Evolutionary conservation across 2,113 vertebrate species (phyloP), one percentile per base, ranked within the genome.

Genomic region (Lethenteron reissneri): DNA sequence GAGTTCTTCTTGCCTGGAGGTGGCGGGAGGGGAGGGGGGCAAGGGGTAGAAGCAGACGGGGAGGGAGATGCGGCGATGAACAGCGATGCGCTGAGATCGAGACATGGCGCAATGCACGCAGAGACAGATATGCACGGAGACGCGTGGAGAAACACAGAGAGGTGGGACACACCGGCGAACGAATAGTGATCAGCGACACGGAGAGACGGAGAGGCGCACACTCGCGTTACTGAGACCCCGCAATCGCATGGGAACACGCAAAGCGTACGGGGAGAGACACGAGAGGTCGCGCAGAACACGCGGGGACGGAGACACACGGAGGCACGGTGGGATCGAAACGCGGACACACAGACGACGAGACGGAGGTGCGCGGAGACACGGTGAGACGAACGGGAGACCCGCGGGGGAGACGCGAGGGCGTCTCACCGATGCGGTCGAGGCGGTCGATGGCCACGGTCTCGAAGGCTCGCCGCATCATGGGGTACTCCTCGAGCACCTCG

Each of bases 371-470:
- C 25, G 57, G 12, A n/a, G 17, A 70, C 62, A 69, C 57, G 10
- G 19, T 19, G 56, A n/a, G 19, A 19, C 62, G 41, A 57, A 10
- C 17, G 58, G 11, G 25, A n/a, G 41, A 57, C 12, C 56, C 14
- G 58, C 8, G 11, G 12, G 68, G 21, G 41, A 57, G n/a, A 70
- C 57, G 56, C 8, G 9, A 15, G 70, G 25, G 21, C 57, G 12
- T 58, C 80, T 72, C 82, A 97, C 91, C 94, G 9, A 97, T 97
- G 73, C 94, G 85, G 80, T 97, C 89, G 2, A 97, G 80, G 71
- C 91, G 85, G 83, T 97, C 94, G 1, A 97, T 95, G 80, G 94
- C 94, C 1, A 97, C 94, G 0, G 92, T 97, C 80, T 97, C 94
- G 0, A 97, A 97, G 74, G 94, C 94, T 3, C 94, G 79, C 73